Evolutionary conservation across 2,797 vertebrate species (phyloP).

Genomic region (Leptodactylus fallax): DNA sequence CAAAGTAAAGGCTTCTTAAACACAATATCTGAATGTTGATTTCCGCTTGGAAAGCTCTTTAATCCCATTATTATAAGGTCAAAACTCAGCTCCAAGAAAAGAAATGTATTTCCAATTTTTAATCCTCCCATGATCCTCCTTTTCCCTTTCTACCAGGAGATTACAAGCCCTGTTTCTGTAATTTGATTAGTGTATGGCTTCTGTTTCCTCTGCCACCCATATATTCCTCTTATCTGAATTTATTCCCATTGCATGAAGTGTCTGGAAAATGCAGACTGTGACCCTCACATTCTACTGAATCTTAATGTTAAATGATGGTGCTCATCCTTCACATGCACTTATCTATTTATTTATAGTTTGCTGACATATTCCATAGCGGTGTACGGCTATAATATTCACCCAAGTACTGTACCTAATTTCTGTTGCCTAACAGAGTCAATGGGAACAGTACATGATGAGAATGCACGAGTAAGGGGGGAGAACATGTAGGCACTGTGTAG

Average conservation of each 20-base stretch:
- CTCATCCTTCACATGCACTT: background rate
- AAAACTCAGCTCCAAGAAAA: slow-evolving; percentile 62
- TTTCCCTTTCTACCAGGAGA: slow-evolving; percentile 58
- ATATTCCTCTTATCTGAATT: slow-evolving; percentile 5
- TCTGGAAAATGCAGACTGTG: background rate
- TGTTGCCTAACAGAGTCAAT: too few species aligned
- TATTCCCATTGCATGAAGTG: slow-evolving; percentile 14
- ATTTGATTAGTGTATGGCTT: slow-evolving; percentile 60
- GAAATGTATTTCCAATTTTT: slow-evolving; percentile 63
- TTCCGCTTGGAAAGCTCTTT: slow-evolving; percentile 64
- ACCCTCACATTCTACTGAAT: slow-evolving; percentile 2
- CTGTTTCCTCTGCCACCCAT: slow-evolving; percentile 55
- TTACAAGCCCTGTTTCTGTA: slow-evolving; percentile 58
- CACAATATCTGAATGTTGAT: slow-evolving; percentile 62
- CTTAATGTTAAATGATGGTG: background rate
- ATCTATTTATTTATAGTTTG: background rate
- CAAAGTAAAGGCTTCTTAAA: slow-evolving; percentile 50
- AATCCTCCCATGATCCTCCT: slow-evolving; percentile 62
- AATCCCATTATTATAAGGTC: slow-evolving; percentile 65
- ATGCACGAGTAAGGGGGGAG: too few species aligned
- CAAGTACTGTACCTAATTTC: too few species aligned
- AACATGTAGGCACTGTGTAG: too few species aligned
- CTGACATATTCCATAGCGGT: background rate
- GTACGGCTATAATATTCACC: background rate
- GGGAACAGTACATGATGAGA: too few species aligned